Evolutionary conservation across 2,797 vertebrate genomes (phyloP).

Genomic region (Rachycentron canadum): DNA sequence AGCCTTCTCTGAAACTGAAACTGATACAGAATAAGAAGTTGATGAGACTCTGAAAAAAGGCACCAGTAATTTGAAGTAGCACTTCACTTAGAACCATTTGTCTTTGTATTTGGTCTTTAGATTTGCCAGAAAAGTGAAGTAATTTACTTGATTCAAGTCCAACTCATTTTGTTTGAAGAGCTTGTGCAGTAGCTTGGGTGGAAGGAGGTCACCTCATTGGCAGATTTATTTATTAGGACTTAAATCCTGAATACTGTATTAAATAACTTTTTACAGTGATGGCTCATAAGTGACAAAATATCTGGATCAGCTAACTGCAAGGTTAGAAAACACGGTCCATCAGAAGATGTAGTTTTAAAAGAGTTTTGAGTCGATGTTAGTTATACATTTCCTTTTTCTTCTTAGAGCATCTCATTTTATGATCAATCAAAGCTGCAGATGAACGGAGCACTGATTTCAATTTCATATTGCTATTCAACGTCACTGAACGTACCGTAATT

Average conservation of each 20-base stretch:
- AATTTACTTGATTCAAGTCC: constrained; percentile 42
- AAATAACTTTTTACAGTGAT: neutral
- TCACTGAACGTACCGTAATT: neutral
- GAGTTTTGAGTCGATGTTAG: neutral
- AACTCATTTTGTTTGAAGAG: constrained; percentile 39
- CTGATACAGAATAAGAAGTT: constrained; percentile 9
- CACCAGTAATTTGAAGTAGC: constrained; percentile 3
- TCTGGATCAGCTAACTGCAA: neutral
- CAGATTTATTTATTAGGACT: constrained; percentile 27
- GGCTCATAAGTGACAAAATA: constrained; percentile 5
- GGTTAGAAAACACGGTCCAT: neutral
- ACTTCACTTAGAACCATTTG: constrained; percentile 32
- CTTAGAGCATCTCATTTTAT: neutral
- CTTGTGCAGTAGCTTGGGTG: neutral
- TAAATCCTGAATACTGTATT: neutral
- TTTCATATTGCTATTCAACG: neutral
- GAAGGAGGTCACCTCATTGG: constrained; percentile 6
- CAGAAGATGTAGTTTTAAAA: neutral
- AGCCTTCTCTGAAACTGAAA: constrained; percentile 10
- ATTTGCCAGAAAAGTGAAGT: constrained; percentile 21
- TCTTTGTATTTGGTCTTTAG: constrained; percentile 23
- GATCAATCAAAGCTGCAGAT: neutral
- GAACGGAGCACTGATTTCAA: neutral
- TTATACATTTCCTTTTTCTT: neutral
- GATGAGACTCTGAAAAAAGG: neutral